Evolutionary conservation across 2,113 vertebrate genomes (phyloP), one percentile per base, ranked within the genome.

Genomic region (Tympanuchus pallidicinctus): DNA sequence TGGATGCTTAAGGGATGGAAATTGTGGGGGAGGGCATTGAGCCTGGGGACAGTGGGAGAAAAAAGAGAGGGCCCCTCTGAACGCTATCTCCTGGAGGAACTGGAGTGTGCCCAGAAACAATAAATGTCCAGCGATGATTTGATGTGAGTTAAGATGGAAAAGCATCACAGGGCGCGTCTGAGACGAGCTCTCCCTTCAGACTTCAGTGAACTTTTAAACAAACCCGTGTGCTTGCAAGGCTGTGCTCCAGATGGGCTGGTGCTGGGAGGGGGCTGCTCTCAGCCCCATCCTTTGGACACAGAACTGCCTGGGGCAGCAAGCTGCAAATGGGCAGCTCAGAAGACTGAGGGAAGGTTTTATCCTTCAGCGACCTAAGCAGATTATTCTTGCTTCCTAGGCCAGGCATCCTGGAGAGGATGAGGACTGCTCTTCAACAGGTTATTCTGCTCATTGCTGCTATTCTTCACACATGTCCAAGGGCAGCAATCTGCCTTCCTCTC

Each of bases 91-190:
- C 59, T 82, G 75, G 93, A 91, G 83, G 47, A 92, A 63, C 86
- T 96, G 96, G 96, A 97, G 84, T 64, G 60, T 72, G 66, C 93
- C 95, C 96, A 97, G 96, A 95, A 96, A 94, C 89, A 96, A 97
- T 96, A 97, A 96, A 97, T 94, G 89, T 97, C 90, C 91, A 57
- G 86, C 0, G 2, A 95, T 90, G 66, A 92, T 94, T 94, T 95
- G 93, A 96, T 94, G 89, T 3, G 66, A 92, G 92, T 75, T 93
- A 82, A 59, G 92, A 91, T 94, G 93, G 89, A 96, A 94, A 91
- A 95, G 94, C 88, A 94, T 94, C 96, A 90, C 75, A 83, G 80
- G 52, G 83, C 82, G 85, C 3, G 2, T 84, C 94, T 93, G 87
- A 95, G 94, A 92, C 43, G 50, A 94, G 90, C 71, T 89, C 67